These are phyloP conservation scores for Anas platyrhynchos DNA, from an alignment of 2,113 vertebrate species.

Conservation along the genomic window DNA sequence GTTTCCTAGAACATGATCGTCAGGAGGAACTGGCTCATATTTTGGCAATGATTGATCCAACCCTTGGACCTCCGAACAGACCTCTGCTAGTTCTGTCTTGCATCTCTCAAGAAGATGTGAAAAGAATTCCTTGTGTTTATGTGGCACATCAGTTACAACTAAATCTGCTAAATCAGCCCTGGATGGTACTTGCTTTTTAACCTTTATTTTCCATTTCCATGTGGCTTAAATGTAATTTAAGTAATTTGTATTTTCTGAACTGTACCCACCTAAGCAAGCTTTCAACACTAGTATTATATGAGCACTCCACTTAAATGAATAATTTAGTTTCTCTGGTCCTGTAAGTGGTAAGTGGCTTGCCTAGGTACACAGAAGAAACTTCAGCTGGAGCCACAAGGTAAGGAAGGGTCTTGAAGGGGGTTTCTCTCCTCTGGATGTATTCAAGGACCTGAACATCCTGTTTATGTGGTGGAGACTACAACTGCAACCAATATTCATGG, in stretches of 20 bases:
- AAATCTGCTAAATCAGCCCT: constrained; percentile 80
- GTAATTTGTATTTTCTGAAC: not conserved
- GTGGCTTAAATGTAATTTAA: not conserved
- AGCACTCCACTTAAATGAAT: not conserved
- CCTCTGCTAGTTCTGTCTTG: constrained; percentile 92
- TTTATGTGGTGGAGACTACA: too few relatives aligned
- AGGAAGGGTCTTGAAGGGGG: not conserved
- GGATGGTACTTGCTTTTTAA: constrained; percentile 85
- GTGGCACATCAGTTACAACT: constrained; percentile 88
- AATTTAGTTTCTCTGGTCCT: not conserved
- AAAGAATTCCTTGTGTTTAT: constrained; percentile 84
- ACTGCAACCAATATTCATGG: too few relatives aligned
- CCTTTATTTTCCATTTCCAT: not conserved
- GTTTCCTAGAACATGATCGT: constrained; percentile 75
- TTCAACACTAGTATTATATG: not conserved
- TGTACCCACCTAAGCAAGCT: not conserved
- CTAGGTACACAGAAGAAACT: not conserved
- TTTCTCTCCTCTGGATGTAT: too few relatives aligned
- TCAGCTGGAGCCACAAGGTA: not conserved
- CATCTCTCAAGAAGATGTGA: constrained; percentile 73
- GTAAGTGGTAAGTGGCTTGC: not conserved
- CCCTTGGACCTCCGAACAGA: constrained; percentile 74
- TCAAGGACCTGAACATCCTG: too few relatives aligned
- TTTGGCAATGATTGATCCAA: constrained; percentile 82
- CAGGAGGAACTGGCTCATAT: constrained; percentile 84